Conservation (phyloP, 2,888 invertebrate genomes). For the Dichetophora obliterata region DNA sequence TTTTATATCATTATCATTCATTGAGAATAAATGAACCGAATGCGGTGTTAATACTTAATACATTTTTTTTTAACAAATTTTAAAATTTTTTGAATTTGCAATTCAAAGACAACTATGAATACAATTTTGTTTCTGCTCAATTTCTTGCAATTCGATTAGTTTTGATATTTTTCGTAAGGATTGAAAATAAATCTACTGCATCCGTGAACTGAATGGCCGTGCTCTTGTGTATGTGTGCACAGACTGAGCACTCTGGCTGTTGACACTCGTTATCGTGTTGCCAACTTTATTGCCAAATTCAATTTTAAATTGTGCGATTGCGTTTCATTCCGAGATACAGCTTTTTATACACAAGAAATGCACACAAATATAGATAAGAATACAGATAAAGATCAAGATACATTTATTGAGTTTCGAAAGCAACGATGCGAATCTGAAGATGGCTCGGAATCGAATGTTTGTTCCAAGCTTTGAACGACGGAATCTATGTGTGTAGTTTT, state of each 20-base stretch:
- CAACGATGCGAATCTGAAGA: no score
- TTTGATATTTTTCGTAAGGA: neutral
- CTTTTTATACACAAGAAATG: constrained; percentile 52
- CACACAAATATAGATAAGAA: neutral
- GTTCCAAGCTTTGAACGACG: no score
- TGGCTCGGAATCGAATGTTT: no score
- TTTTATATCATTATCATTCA: no score
- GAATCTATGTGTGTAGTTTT: no score
- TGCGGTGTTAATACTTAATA: no score
- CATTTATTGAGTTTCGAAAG: no score
- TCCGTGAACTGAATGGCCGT: neutral
- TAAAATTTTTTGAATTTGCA: no score
- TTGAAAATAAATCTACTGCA: neutral
- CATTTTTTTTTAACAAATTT: no score
- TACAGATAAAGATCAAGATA: neutral
- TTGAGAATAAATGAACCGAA: no score
- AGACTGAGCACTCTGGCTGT: neutral
- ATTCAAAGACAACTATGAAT: no score
- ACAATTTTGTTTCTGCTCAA: neutral
- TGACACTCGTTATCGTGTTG: constrained; percentile 39
- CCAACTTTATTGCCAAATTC: constrained; percentile 54
- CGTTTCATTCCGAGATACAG: constrained; percentile 65
- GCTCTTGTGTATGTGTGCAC: neutral
- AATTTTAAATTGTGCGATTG: constrained; percentile 62
- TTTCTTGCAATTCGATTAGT: neutral